phyloP scores from a whole-genome alignment of 2,888 invertebrate species.

The Lumbricus terrestris region DNA sequence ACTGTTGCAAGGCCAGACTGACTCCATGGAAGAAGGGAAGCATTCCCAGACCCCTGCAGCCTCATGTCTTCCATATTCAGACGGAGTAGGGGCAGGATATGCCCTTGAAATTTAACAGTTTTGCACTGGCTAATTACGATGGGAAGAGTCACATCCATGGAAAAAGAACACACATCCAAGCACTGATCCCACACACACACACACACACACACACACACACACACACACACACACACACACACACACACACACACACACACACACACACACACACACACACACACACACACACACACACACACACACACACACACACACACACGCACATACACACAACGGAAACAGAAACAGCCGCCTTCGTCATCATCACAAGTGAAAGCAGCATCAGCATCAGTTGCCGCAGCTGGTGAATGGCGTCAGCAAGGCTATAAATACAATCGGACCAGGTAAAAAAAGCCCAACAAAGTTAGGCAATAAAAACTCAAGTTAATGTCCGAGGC shows the following conservation, averaged over 20 bases:
- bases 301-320: not conserved
- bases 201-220: not conserved
- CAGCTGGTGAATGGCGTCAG: not conserved
- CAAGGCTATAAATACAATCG: not conserved
- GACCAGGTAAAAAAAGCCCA: not conserved
- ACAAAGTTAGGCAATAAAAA: not conserved
- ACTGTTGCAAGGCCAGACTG: not conserved
- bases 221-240: not conserved
- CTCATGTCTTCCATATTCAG: not conserved
- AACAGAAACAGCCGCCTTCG: not conserved
- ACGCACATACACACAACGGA: not conserved
- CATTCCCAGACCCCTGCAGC: not conserved
- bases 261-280: not conserved
- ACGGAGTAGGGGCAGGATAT: not conserved
- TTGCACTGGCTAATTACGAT: not conserved
- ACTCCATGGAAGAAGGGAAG: too few species aligned
- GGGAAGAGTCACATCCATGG: not conserved
- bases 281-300: not conserved
- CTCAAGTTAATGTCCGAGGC: too few species aligned
- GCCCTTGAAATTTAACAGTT: not conserved
- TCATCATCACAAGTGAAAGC: constrained; percentile 20
- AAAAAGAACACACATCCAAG: not conserved
- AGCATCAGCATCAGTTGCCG: not conserved
- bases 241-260: not conserved
- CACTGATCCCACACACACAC: not conserved